Percentiles rank a stretch among this genome's conserved stretches.
Conservation (phyloP, 2,888 invertebrate genomes). For the Rhagophthalmus giganteus region DNA sequence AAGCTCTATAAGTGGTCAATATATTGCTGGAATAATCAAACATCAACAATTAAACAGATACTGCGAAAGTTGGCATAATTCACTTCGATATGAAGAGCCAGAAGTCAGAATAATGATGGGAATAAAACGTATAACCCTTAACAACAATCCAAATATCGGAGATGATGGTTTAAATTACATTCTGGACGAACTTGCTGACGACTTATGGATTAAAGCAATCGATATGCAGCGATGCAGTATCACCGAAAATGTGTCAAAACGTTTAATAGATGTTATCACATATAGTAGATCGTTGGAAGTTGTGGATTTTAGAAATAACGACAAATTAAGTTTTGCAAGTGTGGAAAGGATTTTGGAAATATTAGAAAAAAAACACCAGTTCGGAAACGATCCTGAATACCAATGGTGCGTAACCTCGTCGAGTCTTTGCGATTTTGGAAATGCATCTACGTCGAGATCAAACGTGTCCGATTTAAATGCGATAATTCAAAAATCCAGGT, state of each 20-base stretch:
- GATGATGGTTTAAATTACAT: constrained; percentile 66
- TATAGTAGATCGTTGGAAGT: constrained; percentile 69
- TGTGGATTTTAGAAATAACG: constrained; percentile 69
- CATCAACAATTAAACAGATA: constrained; percentile 62
- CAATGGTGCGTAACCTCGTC: constrained; percentile 49
- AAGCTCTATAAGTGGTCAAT: constrained; percentile 64
- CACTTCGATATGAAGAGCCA: constrained; percentile 75
- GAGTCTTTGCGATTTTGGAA: constrained; percentile 12
- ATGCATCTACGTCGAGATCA: constrained; percentile 21
- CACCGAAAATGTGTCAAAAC: constrained; percentile 62
- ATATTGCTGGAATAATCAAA: constrained; percentile 69
- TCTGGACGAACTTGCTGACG: constrained; percentile 72
- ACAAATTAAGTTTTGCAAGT: constrained; percentile 41
- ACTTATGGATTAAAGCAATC: constrained; percentile 79
- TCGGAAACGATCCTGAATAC: constrained; percentile 45
- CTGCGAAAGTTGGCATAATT: constrained; percentile 81
- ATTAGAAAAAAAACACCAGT: constrained; percentile 45
- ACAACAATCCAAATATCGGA: constrained; percentile 69
- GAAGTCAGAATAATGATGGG: constrained; percentile 75
- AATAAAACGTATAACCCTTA: constrained; percentile 68
- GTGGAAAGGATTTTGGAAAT: constrained; percentile 47
- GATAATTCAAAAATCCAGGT: constrained; percentile 42
- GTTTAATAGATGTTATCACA: constrained; percentile 63
- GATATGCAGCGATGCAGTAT: constrained; percentile 77
- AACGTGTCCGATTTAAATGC: constrained; percentile 14